These are phyloP conservation scores for Dicrostonyx torquatus DNA, from an alignment of 2,797 vertebrate genomes.

Conservation along the genomic window DNA sequence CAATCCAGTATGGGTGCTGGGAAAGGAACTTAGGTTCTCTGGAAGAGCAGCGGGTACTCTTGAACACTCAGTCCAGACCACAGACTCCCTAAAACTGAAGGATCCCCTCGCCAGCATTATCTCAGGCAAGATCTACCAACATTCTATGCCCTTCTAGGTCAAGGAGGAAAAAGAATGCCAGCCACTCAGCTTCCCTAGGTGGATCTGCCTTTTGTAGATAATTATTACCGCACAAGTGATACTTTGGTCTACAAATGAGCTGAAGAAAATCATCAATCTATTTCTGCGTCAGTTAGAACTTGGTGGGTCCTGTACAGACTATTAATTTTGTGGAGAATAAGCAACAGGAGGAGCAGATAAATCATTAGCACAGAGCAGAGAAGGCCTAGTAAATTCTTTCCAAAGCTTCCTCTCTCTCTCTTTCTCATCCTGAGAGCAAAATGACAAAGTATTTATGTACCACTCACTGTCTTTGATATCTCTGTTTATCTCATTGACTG, in stretches of 20 bases:
- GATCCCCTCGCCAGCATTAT: background rate
- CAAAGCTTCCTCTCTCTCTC: conserved; percentile 38
- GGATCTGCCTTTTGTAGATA: conserved; percentile 57
- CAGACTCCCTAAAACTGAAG: background rate
- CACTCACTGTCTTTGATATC: conserved; percentile 69
- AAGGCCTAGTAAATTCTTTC: conserved; percentile 61
- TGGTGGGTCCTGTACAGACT: conserved; percentile 55
- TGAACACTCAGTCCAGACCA: background rate
- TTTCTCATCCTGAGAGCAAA: conserved; percentile 57
- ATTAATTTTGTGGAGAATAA: conserved; percentile 73
- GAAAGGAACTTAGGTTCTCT: background rate
- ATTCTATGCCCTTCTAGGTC: background rate
- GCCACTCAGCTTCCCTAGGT: conserved; percentile 42
- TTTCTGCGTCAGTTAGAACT: conserved; percentile 62
- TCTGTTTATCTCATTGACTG: conserved; percentile 77
- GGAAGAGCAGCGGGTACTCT: background rate
- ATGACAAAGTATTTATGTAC: conserved; percentile 69
- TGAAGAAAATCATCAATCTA: conserved; percentile 76
- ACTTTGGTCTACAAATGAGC: conserved; percentile 71
- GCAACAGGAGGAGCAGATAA: conserved; percentile 69
- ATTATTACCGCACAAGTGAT: conserved; percentile 73
- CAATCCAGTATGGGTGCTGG: background rate
- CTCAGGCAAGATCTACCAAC: conserved; percentile 21
- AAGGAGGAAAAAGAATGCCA: background rate
- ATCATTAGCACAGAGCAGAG: conserved; percentile 59